Conservation (phyloP, 2,888 invertebrate genomes). For the Mythimna albipuncta region DNA sequence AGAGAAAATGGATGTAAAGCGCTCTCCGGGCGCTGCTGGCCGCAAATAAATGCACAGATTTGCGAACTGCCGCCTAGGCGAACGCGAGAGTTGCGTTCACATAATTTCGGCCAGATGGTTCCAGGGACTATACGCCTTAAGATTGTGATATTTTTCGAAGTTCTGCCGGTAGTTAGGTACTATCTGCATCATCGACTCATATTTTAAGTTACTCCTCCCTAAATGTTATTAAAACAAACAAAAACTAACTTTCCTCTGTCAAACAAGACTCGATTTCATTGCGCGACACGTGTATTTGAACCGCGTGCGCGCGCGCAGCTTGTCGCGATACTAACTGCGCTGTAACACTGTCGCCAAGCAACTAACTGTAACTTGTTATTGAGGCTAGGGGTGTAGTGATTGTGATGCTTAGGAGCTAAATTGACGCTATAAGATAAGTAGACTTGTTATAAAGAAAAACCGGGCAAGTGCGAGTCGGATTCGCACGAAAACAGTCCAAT, state of each 20-base stretch:
- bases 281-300: slow-evolving; percentile 44
- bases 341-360: slow-evolving; percentile 63
- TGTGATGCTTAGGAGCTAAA: not conserved
- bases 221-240: not conserved
- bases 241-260: slow-evolving; percentile 6
- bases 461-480: too few species aligned
- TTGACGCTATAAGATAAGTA: not conserved
- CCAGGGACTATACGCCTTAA: too few species aligned
- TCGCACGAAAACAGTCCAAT: too few species aligned
- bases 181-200: not conserved
- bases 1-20: too few species aligned
- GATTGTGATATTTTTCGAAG: not conserved
- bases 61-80: too few species aligned
- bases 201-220: not conserved
- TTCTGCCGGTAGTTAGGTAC: not conserved
- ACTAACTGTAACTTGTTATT: slow-evolving; percentile 63
- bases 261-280: slow-evolving; percentile 53
- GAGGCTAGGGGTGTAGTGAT: slow-evolving; percentile 3
- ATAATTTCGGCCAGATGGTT: too few species aligned
- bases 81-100: too few species aligned
- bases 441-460: not conserved
- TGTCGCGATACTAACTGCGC: slow-evolving; percentile 54
- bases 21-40: too few species aligned
- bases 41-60: too few species aligned
- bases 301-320: slow-evolving; percentile 30